Conservation (phyloP, 2,113 vertebrate species). For the Dicrurus megarhynchus region DNA sequence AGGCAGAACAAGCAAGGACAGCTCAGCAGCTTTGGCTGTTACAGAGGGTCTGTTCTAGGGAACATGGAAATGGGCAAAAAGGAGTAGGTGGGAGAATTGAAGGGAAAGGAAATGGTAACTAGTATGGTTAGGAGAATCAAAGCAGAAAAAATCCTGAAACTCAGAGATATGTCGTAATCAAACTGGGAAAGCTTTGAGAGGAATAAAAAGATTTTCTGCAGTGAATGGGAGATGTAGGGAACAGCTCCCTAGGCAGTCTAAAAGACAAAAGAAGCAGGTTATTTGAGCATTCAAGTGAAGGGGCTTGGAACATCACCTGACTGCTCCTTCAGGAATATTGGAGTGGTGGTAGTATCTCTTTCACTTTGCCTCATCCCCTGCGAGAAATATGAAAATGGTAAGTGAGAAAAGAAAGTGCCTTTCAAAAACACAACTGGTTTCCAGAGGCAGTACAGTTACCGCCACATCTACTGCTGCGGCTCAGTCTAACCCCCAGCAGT, state of each 20-base stretch:
- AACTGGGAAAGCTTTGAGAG: neutral
- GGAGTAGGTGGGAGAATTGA: neutral
- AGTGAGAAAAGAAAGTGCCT: neutral
- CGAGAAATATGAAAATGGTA: neutral
- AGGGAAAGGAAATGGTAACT: neutral
- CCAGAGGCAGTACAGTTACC: neutral
- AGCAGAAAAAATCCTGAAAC: neutral
- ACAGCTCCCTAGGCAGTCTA: neutral
- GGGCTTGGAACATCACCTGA: neutral
- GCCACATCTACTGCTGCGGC: neutral
- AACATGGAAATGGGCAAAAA: accelerated
- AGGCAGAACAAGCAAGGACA: neutral
- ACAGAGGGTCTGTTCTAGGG: neutral
- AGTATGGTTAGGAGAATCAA: neutral
- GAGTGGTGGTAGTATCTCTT: neutral
- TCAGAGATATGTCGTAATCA: neutral
- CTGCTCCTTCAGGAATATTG: neutral
- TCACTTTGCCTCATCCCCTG: neutral
- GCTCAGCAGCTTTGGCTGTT: neutral
- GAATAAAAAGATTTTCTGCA: neutral
- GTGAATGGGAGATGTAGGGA: neutral
- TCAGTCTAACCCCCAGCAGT: neutral
- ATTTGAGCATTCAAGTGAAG: neutral
- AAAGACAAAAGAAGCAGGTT: neutral
- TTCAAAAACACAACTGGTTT: neutral